Base-by-base conservation (phyloP, 2,797 vertebrate species). In the Gephyroberyx darwinii region DNA sequence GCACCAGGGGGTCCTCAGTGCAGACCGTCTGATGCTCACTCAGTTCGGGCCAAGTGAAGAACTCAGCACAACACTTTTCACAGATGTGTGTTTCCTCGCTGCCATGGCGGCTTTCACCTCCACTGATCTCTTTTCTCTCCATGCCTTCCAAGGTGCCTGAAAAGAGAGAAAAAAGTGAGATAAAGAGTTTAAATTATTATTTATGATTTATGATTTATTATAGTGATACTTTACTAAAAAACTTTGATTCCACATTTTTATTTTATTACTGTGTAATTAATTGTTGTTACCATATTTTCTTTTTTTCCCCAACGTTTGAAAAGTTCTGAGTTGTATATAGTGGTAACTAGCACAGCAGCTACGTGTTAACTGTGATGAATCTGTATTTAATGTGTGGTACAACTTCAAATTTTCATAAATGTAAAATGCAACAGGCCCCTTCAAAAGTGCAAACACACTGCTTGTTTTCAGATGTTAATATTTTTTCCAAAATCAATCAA, bases 41-140 rank as follows among this genome's bases (percentile, higher is more conserved):
- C 87, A 99, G 93, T 84, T 98, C 95, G 0, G 94, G 83, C 96
- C 95, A 96, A 75, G 94, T 93, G 92, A 96, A 96, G 93, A 98
- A 98, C 89, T 99, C 96, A 0, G 95, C 96, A 0, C 96, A 98
- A 92, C 97, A 98, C 84, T 90, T 94, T 77, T 95, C 94, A 54
- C 97, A 98, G 83, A 97, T 74, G 5, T 93, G 96, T 16, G 95
- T 95, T 81, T 98, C 96, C 87, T 96, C 95, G 0, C 93, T 89
- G 82, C 93, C 91, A 0, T 92, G 93, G 73, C 88, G 80, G 91
- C 94, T 93, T 85, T 95, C 94, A 0, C 88, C 91, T 66, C 93
- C 91, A 0, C 85, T 92, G 55, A 93, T 90, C 33, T 90, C 94
- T 16, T 87, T 93, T 26, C 84, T 92, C 67, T 93, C 92, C 17